Percentiles rank a stretch among this genome's conserved stretches.
phyloP scores from a whole-genome alignment of 2,888 invertebrate species.

The Eupithecia subfuscata region DNA sequence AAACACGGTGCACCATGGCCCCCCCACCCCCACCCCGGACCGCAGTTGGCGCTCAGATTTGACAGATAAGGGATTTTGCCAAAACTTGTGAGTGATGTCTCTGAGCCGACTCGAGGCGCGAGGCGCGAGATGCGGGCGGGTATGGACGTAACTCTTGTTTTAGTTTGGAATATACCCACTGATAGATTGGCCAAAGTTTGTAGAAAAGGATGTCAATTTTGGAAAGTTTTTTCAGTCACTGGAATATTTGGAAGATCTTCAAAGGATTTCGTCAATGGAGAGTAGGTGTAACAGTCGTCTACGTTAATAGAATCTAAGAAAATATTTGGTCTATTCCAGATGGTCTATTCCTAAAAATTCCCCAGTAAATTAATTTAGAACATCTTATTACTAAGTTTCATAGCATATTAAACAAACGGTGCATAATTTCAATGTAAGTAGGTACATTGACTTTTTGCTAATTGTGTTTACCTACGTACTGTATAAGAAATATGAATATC shows the following conservation, averaged over 20 bases:
- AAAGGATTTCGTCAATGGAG: no score
- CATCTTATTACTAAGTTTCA: not conserved
- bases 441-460: no score
- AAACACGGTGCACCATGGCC: constrained; percentile 10
- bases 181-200: constrained; percentile 16
- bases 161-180: constrained; percentile 23
- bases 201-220: not conserved
- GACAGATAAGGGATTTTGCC: constrained; percentile 78
- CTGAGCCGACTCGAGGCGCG: constrained; percentile 51
- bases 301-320: no score
- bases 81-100: constrained; percentile 77
- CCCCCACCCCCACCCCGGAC: constrained; percentile 39
- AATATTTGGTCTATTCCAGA: no score
- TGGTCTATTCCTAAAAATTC: not conserved
- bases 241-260: not conserved
- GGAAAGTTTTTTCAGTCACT: not conserved
- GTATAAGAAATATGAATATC: no score
- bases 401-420: not conserved
- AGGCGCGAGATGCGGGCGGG: not conserved
- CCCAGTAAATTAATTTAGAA: not conserved
- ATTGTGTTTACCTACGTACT: no score
- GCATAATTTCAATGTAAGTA: no score
- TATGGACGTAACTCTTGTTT: not conserved
- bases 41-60: constrained; percentile 71
- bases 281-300: no score